A percentile compares a stretch with the other conserved stretches of the same genome.
Evolutionary conservation across 1,140 invertebrate species (phyloP).

Genomic region (Saccostrea cuccullata): DNA sequence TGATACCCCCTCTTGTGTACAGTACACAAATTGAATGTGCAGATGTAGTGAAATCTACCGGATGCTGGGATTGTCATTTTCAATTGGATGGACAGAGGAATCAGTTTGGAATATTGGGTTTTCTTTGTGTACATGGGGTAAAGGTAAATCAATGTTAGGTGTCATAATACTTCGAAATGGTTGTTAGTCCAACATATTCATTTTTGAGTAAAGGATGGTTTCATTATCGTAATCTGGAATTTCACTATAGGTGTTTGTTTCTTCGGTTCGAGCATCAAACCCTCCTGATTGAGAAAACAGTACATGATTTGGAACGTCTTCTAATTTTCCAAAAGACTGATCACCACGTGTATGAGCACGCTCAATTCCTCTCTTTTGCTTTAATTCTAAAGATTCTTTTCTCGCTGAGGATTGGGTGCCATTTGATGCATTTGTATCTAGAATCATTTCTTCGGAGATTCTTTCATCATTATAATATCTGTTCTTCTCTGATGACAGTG

Average conservation of each 20-base stretch:
- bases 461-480: not conserved
- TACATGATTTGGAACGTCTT: not conserved
- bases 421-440: not conserved
- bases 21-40: not conserved
- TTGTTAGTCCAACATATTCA: not conserved
- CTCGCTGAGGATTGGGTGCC: too few species aligned
- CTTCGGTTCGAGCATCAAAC: not conserved
- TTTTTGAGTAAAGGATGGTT: not conserved
- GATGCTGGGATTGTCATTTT: not conserved
- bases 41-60: not conserved
- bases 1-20: not conserved
- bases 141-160: not conserved
- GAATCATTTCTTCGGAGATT: not conserved
- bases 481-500: not conserved
- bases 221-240: not conserved
- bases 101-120: not conserved
- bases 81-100: not conserved
- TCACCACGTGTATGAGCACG: not conserved
- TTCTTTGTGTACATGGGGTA: not conserved
- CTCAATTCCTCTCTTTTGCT: not conserved
- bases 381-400: not conserved
- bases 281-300: not conserved
- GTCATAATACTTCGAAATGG: not conserved
- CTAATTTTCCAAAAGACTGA: not conserved
- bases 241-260: not conserved